Evolutionary conservation across 2,888 invertebrate genomes (phyloP).

Genomic region (Crepidodera aurea): DNA sequence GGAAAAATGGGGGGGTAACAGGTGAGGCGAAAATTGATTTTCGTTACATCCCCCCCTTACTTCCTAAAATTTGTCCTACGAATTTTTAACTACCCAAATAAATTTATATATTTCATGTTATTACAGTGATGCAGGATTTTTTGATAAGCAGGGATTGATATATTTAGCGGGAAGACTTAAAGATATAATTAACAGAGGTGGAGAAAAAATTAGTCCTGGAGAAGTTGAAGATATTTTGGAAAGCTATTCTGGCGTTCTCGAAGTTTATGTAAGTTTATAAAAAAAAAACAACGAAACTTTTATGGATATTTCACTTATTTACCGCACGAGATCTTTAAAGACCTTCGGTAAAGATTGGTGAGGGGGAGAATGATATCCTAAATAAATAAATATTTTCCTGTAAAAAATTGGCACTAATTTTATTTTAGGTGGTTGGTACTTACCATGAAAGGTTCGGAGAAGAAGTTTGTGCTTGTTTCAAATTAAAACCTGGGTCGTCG

Average conservation of each 20-base stretch:
- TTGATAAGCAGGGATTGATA: slow-evolving; percentile 75
- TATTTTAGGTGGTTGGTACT: slow-evolving; percentile 73
- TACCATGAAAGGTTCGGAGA: slow-evolving; percentile 80
- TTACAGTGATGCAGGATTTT: slow-evolving; percentile 72
- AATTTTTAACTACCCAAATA: too few relatives aligned
- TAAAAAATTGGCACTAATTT: too few relatives aligned
- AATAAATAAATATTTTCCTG: too few relatives aligned
- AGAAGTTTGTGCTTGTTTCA: slow-evolving; percentile 75
- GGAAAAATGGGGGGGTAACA: too few relatives aligned
- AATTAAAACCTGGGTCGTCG: slow-evolving; percentile 65
- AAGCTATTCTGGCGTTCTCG: slow-evolving; percentile 75
- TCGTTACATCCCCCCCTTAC: too few relatives aligned
- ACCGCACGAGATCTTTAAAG: too few relatives aligned
- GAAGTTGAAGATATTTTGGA: slow-evolving; percentile 82
- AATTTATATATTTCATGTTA: too few relatives aligned
- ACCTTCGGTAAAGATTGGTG: too few relatives aligned
- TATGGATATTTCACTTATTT: not conserved
- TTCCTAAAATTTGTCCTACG: too few relatives aligned
- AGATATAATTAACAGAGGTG: slow-evolving; percentile 82
- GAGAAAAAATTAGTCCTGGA: slow-evolving; percentile 84
- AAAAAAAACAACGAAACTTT: not conserved
- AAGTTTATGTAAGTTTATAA: slow-evolving; percentile 69
- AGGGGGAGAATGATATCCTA: too few relatives aligned
- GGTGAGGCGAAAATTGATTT: too few relatives aligned
- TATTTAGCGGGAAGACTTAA: slow-evolving; percentile 76